Evolutionary conservation across 2,113 vertebrate species (phyloP), one percentile per base, ranked within the genome.

Genomic region (Gobio gobio): DNA sequence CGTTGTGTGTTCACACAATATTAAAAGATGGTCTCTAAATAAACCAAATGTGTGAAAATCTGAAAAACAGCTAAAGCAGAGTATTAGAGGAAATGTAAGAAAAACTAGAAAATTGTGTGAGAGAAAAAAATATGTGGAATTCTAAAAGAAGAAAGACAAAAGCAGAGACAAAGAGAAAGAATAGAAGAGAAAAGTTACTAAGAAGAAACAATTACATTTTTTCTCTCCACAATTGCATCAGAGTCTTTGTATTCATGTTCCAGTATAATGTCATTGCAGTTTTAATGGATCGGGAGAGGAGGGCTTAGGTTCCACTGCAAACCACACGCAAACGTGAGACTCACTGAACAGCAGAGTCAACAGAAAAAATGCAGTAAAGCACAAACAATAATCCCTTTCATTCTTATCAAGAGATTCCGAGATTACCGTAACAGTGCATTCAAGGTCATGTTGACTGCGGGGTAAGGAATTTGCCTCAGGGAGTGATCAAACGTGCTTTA

Each of bases 321-420:
- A 26, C 40, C 22, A 45, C 72, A 74, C 3, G 6, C 72, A 56
- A 33, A 77, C 12, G 26, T 77, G 49, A 77, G 74, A 77, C 8
- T 56, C 74, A 7, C 49, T 77, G 74, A 56, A 77, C 8, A 54
- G 16, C 74, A 54, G 49, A 77, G 74, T 77, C 49, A 77, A 77
- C 24, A 56, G 74, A 77, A 76, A 76, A 76, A 16, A 13, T 5
- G 47, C 47, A 77, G 74, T 56, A 77, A 77, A 77, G 49, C 49
- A 29, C 49, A 77, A 77, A 77, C 74, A 77, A 56, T 77, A 77
- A 77, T 33, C 74, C 24, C 26, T 33, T 77, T 77, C 74, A 20
- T 77, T 77, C 74, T 77, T 77, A 77, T 77, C 74, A 77, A 56
- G 74, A 77, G 26, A 77, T 77, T 56, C n/a, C 2, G 18, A 33